phyloP scores from a whole-genome alignment of 2,888 invertebrate genomes.

The Portevinia maculata region DNA sequence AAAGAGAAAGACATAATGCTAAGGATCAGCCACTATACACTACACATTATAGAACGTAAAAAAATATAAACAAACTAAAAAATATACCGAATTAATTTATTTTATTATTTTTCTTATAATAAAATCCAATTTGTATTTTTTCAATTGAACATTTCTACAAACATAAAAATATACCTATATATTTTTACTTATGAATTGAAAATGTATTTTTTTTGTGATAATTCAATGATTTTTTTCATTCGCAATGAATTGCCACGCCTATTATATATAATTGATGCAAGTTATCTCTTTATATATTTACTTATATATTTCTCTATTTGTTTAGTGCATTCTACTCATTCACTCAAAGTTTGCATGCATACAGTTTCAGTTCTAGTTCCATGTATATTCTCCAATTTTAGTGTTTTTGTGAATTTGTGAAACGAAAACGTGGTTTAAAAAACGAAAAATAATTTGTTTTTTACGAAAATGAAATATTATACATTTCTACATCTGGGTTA shows the following conservation, averaged over 20 bases:
- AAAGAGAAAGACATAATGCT: no score
- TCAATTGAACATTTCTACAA: slow-evolving; percentile 19
- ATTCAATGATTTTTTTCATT: slow-evolving; percentile 11
- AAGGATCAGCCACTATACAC: not conserved
- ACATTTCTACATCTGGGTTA: slow-evolving; percentile 76
- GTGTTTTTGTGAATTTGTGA: slow-evolving; percentile 27
- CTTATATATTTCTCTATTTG: slow-evolving; percentile 51
- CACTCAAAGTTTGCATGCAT: slow-evolving; percentile 43
- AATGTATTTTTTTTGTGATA: slow-evolving; percentile 14
- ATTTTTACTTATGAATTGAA: slow-evolving; percentile 29
- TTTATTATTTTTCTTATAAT: not conserved
- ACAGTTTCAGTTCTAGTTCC: slow-evolving; percentile 56
- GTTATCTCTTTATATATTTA: slow-evolving; percentile 51
- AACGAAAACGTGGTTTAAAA: slow-evolving; percentile 34
- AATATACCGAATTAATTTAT: no score
- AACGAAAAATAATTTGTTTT: not conserved
- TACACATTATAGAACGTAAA: not conserved
- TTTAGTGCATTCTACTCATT: slow-evolving; percentile 59
- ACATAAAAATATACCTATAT: slow-evolving; percentile 3
- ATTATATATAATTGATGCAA: slow-evolving; percentile 38
- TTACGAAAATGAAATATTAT: slow-evolving; percentile 50
- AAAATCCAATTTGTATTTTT: slow-evolving; percentile 27
- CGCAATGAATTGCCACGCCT: slow-evolving; percentile 26
- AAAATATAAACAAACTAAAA: not conserved
- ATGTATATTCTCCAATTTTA: slow-evolving; percentile 36